These are phyloP conservation scores for Agriopis leucophaearia DNA, from an alignment of 2,888 invertebrate species.

Conservation along the genomic window DNA sequence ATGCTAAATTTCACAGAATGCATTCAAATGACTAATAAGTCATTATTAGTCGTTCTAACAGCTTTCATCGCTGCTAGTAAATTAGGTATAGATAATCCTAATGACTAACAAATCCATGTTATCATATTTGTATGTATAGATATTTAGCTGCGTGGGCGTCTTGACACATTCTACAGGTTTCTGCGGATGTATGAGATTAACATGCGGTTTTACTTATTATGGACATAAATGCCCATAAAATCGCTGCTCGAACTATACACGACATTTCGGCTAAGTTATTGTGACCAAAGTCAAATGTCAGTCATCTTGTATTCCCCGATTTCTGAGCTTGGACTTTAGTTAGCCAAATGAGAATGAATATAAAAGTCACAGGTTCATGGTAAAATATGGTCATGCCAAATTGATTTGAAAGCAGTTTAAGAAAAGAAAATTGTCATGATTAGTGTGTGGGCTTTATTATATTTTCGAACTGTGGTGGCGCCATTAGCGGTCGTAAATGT, in stretches of 20 bases:
- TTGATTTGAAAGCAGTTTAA: slow-evolving; percentile 18
- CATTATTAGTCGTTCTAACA: too few relatives aligned
- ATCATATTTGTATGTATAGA: slow-evolving; percentile 27
- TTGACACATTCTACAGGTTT: slow-evolving; percentile 55
- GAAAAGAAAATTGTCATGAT: slow-evolving; percentile 23
- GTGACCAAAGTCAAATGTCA: slow-evolving; percentile 47
- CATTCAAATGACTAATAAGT: background rate
- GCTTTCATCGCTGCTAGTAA: slow-evolving; percentile 17
- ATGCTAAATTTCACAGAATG: background rate
- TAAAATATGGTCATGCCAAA: slow-evolving; percentile 24
- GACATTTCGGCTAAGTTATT: slow-evolving; percentile 37
- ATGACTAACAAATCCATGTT: slow-evolving; percentile 25
- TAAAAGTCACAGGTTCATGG: slow-evolving; percentile 1
- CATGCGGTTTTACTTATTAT: slow-evolving; percentile 51
- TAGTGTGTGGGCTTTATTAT: slow-evolving; percentile 28
- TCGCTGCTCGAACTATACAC: slow-evolving; percentile 35
- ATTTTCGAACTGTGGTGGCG: slow-evolving; percentile 16
- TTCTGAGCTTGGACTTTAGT: slow-evolving; percentile 2
- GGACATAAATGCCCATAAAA: slow-evolving; percentile 41
- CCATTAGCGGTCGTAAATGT: slow-evolving; percentile 17
- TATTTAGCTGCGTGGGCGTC: slow-evolving; percentile 58
- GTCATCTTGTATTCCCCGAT: slow-evolving; percentile 24
- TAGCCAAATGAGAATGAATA: slow-evolving; percentile 8
- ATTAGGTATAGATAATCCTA: slow-evolving; percentile 28
- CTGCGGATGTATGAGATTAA: slow-evolving; percentile 54